Conservation (phyloP, 2,113 vertebrate species). For the Cephalopholis sonnerati region DNA sequence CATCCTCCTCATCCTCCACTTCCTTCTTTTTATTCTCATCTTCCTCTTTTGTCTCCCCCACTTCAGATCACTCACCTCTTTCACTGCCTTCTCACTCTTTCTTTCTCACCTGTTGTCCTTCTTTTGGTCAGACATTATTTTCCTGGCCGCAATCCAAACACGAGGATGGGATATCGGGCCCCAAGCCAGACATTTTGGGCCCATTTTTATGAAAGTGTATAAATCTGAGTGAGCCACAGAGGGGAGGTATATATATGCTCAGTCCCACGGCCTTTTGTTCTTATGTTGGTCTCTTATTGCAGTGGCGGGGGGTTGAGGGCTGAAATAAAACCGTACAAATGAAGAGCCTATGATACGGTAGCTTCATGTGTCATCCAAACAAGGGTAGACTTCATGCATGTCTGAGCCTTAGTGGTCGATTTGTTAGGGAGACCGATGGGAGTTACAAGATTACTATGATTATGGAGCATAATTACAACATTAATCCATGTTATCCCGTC, state of each 20-base stretch:
- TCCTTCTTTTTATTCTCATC: slow-evolving; percentile 14
- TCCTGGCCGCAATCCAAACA: slow-evolving; percentile 73
- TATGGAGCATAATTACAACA: slow-evolving; percentile 54
- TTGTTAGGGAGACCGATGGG: slow-evolving; percentile 45
- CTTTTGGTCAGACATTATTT: slow-evolving; percentile 55
- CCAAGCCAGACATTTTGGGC: slow-evolving; percentile 72
- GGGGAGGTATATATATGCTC: slow-evolving; percentile 47
- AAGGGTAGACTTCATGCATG: slow-evolving; percentile 33
- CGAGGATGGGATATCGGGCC: slow-evolving; percentile 64
- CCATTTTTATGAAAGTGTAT: slow-evolving; percentile 81
- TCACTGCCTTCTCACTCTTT: slow-evolving; percentile 28
- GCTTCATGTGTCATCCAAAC: slow-evolving; percentile 58
- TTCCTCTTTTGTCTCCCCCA: background rate
- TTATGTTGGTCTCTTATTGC: slow-evolving; percentile 61
- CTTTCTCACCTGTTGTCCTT: slow-evolving; percentile 53
- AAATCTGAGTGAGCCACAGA: slow-evolving; percentile 73
- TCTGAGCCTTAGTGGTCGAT: slow-evolving; percentile 31
- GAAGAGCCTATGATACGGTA: slow-evolving; percentile 44
- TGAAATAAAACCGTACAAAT: slow-evolving; percentile 55
- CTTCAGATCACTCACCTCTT: background rate
- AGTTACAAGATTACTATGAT: slow-evolving; percentile 35
- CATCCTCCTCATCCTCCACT: slow-evolving; percentile 21
- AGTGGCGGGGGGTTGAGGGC: slow-evolving; percentile 10
- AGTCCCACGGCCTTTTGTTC: slow-evolving; percentile 70
- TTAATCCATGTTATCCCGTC: slow-evolving; percentile 45